phyloP scores from a whole-genome alignment of 2,797 vertebrate genomes.

The Periparus ater region DNA sequence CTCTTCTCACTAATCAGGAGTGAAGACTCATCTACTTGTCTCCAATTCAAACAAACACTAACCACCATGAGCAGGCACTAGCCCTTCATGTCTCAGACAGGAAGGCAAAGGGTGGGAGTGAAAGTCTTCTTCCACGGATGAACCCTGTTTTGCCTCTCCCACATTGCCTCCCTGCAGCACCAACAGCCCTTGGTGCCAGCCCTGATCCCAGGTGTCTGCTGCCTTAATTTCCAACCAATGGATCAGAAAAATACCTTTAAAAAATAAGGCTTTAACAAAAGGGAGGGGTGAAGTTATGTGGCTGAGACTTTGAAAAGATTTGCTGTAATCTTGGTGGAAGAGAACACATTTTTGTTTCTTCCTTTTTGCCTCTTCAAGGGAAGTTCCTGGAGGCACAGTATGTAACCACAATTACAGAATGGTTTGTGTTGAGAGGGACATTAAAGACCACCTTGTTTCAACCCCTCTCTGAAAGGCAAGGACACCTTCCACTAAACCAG shows the following conservation, averaged over 20 bases:
- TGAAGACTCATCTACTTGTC: neutral
- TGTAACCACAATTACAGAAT: neutral
- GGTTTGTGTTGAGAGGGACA: neutral
- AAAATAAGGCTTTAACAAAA: neutral
- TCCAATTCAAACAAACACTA: neutral
- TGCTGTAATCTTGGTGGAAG: neutral
- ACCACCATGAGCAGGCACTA: neutral
- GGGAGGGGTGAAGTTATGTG: neutral
- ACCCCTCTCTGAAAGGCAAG: neutral
- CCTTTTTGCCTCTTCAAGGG: neutral
- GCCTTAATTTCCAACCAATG: neutral
- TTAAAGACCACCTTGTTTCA: neutral
- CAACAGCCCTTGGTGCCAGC: fast-evolving
- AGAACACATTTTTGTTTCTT: neutral
- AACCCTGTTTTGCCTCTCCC: neutral
- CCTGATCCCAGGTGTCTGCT: neutral
- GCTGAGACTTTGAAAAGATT: neutral
- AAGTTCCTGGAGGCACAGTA: neutral
- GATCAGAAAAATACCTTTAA: neutral
- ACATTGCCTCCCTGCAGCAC: neutral
- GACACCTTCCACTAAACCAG: neutral
- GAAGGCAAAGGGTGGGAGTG: neutral
- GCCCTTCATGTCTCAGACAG: neutral
- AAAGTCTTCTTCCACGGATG: neutral
- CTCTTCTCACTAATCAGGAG: neutral